These are phyloP conservation scores for Drosophila tanythrix DNA, from an alignment of 2,888 invertebrate species.

Conservation along the genomic window DNA sequence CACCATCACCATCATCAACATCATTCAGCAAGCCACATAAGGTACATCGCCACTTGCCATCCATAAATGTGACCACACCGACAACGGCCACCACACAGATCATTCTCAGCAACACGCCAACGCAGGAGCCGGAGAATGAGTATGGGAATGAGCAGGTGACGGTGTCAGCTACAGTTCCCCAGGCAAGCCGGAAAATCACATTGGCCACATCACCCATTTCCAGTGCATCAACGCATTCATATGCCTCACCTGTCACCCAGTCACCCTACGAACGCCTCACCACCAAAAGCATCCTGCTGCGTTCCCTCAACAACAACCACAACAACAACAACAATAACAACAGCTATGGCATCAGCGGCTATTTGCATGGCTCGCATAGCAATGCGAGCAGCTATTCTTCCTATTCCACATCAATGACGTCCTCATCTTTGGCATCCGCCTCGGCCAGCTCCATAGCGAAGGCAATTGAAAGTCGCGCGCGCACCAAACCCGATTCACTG, in stretches of 20 bases:
- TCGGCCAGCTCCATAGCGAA: constrained; percentile 65
- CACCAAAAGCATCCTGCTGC: constrained; percentile 79
- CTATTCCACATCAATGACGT: constrained; percentile 67
- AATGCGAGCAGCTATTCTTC: constrained; percentile 71
- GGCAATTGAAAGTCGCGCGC: constrained; percentile 76
- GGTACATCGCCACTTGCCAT: constrained; percentile 68
- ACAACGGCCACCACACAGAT: constrained; percentile 79
- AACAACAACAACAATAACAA: constrained; percentile 32
- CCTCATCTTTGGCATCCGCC: constrained; percentile 58
- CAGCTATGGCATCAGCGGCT: constrained; percentile 67
- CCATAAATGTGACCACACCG: constrained; percentile 79
- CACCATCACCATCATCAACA: constrained; percentile 31
- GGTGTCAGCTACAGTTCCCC: constrained; percentile 3
- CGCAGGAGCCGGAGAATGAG: constrained; percentile 22
- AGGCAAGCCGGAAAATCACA: constrained; percentile 5
- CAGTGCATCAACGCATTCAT: constrained; percentile 61
- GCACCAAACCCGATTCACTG: constrained; percentile 83
- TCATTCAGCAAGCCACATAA: constrained; percentile 56
- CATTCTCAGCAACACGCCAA: constrained; percentile 61
- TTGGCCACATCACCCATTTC: constrained; percentile 39
- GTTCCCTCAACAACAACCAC: constrained; percentile 39
- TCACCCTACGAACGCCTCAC: constrained; percentile 71
- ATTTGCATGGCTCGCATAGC: constrained; percentile 72
- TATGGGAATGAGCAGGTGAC: background rate
- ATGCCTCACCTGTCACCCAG: constrained; percentile 65